These are phyloP conservation scores for Apogon hyalosoma DNA, from an alignment of 2,797 vertebrate genomes.

Conservation along the genomic window DNA sequence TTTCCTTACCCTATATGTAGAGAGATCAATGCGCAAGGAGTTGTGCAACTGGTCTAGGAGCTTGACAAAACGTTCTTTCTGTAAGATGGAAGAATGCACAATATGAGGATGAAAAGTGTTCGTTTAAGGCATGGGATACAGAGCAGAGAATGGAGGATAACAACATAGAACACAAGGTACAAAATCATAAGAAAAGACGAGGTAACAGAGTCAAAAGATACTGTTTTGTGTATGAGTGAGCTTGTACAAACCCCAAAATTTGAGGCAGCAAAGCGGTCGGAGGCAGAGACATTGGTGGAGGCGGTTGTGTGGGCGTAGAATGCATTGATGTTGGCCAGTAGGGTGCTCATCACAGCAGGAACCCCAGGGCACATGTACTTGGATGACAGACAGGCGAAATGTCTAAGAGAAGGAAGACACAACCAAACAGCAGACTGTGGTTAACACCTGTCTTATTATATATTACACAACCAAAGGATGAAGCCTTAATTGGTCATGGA, in stretches of 20 bases:
- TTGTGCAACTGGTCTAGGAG: constrained; percentile 98
- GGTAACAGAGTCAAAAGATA: neutral
- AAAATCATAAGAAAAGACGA: neutral
- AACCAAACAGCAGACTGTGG: constrained; percentile 13
- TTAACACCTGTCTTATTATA: neutral
- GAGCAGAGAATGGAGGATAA: neutral
- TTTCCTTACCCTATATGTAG: constrained; percentile 91
- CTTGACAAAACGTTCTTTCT: constrained; percentile 99
- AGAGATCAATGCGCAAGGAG: constrained; percentile 96
- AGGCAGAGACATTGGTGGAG: constrained; percentile 97
- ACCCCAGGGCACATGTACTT: constrained; percentile 99
- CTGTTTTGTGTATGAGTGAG: neutral
- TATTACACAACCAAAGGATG: too few relatives aligned
- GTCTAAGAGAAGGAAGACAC: constrained; percentile 77
- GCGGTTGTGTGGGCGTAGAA: constrained; percentile 98
- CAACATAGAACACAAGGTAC: neutral
- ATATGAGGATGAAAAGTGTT: neutral
- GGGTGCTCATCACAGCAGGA: constrained; percentile 96
- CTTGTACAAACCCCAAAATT: constrained; percentile 93
- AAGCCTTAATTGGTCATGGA: neutral
- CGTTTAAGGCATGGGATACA: too few relatives aligned
- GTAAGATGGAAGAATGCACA: constrained; percentile 30
- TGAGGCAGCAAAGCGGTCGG: constrained; percentile 95
- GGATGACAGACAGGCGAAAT: constrained; percentile 98
- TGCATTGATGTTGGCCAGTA: constrained; percentile 98